A percentile compares a stretch with the other conserved stretches of the same genome.
Conservation (phyloP, 2,797 vertebrate genomes). For the Eutrigla gurnardus region DNA sequence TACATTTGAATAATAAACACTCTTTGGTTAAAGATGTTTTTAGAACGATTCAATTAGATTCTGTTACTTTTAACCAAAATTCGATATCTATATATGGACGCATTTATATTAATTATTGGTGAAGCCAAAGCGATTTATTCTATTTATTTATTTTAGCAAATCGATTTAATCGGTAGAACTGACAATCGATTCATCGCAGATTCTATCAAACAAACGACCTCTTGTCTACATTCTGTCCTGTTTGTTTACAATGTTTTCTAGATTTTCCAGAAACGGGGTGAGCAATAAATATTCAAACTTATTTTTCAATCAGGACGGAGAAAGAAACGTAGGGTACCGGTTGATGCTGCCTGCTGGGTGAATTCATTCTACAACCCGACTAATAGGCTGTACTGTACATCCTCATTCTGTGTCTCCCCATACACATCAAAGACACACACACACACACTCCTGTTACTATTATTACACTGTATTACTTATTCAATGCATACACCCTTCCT, state of each 20-base stretch:
- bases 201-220: conserved; percentile 19
- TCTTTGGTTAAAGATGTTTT: too few species aligned
- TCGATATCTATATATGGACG: too few species aligned
- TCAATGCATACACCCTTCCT: conserved; percentile 39
- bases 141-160: too few species aligned
- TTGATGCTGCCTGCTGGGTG: conserved; percentile 21
- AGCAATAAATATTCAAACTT: conserved; percentile 12
- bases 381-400: conserved; percentile 7
- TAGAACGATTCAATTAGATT: too few species aligned
- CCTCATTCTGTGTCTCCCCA: conserved; percentile 24
- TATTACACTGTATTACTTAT: conserved; percentile 51
- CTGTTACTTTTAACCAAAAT: too few species aligned
- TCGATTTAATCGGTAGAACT: too few species aligned
- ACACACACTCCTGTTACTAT: conserved; percentile 36
- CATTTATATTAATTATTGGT: too few species aligned
- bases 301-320: conserved; percentile 2
- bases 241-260: not conserved
- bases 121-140: too few species aligned
- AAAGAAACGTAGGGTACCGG: conserved; percentile 7
- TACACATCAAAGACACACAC: conserved; percentile 23
- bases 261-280: conserved; percentile 5
- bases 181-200: not conserved
- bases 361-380: conserved; percentile 40
- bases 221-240: conserved; percentile 1
- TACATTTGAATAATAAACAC: conserved; percentile 5